Base-by-base conservation (phyloP, 2,113 vertebrate genomes). In the Sporophila hypoxantha region DNA sequence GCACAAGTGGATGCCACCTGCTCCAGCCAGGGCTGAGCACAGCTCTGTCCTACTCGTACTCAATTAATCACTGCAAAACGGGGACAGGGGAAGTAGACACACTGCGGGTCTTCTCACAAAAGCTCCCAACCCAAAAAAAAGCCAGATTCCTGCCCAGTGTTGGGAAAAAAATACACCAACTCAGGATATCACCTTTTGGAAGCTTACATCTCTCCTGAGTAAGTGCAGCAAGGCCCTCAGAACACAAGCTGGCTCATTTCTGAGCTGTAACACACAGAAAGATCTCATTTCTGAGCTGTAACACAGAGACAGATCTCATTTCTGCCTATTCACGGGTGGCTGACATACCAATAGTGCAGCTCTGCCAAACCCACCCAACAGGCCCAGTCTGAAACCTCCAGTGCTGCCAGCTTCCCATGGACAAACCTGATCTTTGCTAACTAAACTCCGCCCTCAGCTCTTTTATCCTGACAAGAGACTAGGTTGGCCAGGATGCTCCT, bases 301-400 rank as follows among this genome's bases (percentile, higher is more conserved):
- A 53, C 6, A 75, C n/a, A 27, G 41, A 53, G 6, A 65, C 4
- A 71, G 17, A 53, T 64, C 14, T 74, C 44, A 67, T 13, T 64
- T 66, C 64, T 80, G 52, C 49, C 50, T 70, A 37, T 46, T 85
- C 62, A 65, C 0, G 0, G 32, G 41, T 19, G 34, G 27, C 50
- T 10, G 7, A 57, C 49, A 1, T 32, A 62, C 49, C 32, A 37
- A 65, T 3, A 64, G 26, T 3, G 2, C 39, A 53, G 19, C 32
- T 83, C 39, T 68, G 66, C 55, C 66, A 94, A 92, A 92, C 53
- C 39, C 68, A 94, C 50, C 23, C 76, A 81, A 83, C 49, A 81
- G 62, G 61, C 79, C 66, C 59, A 41, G 42, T 82, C 5, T 47
- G 49, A 69, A 73, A 23, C 32, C 46, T 82, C 26, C 53, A 87